Evolutionary conservation across 2,113 vertebrate species (phyloP), one percentile per base, ranked within the genome.

Genomic region (Ictidomys tridecemlineatus): DNA sequence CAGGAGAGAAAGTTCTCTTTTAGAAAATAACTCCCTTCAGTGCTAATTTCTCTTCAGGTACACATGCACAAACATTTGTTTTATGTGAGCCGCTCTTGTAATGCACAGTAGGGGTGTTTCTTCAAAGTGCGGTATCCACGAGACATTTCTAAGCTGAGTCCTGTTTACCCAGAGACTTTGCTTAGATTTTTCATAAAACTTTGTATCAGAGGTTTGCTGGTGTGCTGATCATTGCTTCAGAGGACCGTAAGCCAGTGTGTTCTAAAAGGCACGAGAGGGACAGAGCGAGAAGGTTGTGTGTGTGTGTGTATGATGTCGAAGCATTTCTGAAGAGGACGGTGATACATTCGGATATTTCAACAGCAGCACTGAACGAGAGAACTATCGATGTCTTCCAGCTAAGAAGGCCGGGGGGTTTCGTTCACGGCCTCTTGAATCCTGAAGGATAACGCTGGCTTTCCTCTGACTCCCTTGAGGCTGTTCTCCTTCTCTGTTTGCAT

Each of bases 1-100:
- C 86, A 96, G 90, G 97, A 95, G 79, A 91, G 92, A 82, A 90
- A 94, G 70, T 53, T 87, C 67, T 63, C 78, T 89, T 65, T 88
- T 69, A 84, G 39, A 90, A 89, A 87, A 74, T 78, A 96, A 93
- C 85, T 93, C 28, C 84, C 85, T 93, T 86, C 82, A 79, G 72
- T 69, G 0, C 77, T 82, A 85, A 83, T 92, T 92, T 94, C 48
- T 67, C 42, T 89, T 89, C 86, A 93, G 67, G 79, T 88, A 28
- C 20, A 56, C 10, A 70, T 86, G 45, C 53, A 92, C 84, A 93
- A 97, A 77, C n/a, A 80, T 16, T 94, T 96, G 51, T 65, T 94
- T 82, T 86, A 63, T 88, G 26, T 58, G 48, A 79, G 45, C 45
- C 16, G 28, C 56, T 91, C 16, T 91, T 96, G 80, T 95, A 84